Evolutionary conservation across 2,888 invertebrate species (phyloP), one percentile per base, ranked within the genome.

Genomic region (Drosophila yooni): DNA sequence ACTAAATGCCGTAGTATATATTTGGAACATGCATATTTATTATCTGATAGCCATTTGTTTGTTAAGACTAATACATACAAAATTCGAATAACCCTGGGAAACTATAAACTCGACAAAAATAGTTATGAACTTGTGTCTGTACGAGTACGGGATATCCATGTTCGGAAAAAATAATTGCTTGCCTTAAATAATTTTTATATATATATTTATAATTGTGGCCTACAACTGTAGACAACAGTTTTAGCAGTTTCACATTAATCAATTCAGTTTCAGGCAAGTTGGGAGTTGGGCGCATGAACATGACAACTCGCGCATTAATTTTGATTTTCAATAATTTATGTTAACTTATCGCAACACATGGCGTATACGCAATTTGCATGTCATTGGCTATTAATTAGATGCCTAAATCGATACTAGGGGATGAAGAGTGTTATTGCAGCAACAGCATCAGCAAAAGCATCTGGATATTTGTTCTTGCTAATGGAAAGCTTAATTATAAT

Each of bases 291-390:
- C 66, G 56, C 61, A 66, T 88, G 83, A 70, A 68, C 68, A 74
- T 85, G 88, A 88, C 88, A 89, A 88, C 70, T 74, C 33, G 69
- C 54, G 83, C 88, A 89, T 88, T 85, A 88, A 85, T 89, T 81
- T 81, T 81, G 66, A 83, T 88, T 72, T 82, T 84, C 78, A 70
- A 89, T 89, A 88, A 85, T 83, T 89, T 88, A 88, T 85, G 85
- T 65, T 65, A 68, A 78, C 81, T 81, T 88, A 85, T 81, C 70
- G 86, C 51, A 88, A 83, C 88, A 89, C 83, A 81, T 83, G 86
- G 86, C 83, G 83, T 74, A 83, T 88, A 70, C 82, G 74, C 70
- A 76, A 60, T 84, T 38, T 82, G 46, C 56, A 62, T 70, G 64
- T 72, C 68, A 78, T 81, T 71, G 54, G 73, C 43, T 43, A 62